A percentile compares a stretch with the other conserved stretches of the same genome.
These are phyloP conservation scores for Typhlichthys subterraneus DNA, from an alignment of 2,797 vertebrate genomes.

Conservation along the genomic window DNA sequence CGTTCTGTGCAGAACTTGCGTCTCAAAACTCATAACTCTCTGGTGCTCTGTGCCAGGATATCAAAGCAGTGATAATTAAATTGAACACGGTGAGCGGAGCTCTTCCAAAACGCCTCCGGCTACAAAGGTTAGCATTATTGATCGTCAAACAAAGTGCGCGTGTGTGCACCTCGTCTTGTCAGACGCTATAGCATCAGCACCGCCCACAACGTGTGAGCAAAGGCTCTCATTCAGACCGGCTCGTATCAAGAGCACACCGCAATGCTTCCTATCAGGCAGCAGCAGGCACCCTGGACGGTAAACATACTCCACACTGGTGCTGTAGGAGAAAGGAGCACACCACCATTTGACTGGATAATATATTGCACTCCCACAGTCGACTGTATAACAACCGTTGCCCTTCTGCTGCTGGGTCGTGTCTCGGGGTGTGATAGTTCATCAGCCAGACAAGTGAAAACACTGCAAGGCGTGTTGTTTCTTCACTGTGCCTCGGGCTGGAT, in stretches of 20 bases:
- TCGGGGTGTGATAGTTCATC: slow-evolving; percentile 60
- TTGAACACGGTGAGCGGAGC: slow-evolving; percentile 37
- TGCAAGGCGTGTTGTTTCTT: slow-evolving; percentile 59
- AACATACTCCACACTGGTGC: not conserved
- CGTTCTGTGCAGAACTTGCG: slow-evolving; percentile 20
- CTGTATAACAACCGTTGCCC: slow-evolving; percentile 8
- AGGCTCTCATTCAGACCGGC: not conserved
- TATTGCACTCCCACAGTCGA: slow-evolving; percentile 34
- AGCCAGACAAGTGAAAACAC: slow-evolving; percentile 75
- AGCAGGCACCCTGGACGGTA: no score
- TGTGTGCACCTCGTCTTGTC: not conserved
- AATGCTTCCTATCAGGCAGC: no score
- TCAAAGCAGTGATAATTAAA: slow-evolving; percentile 53
- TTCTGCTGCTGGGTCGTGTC: slow-evolving; percentile 23
- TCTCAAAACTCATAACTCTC: slow-evolving; percentile 52
- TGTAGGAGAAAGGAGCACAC: not conserved
- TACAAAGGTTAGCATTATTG: slow-evolving; percentile 25
- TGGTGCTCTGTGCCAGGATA: slow-evolving; percentile 41
- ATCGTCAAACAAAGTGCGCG: slow-evolving; percentile 29
- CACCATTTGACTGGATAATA: slow-evolving; percentile 21
- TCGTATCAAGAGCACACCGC: no score
- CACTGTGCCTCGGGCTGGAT: slow-evolving; percentile 49
- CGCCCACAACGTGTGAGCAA: not conserved
- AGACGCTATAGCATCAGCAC: not conserved
- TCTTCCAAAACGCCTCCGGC: slow-evolving; percentile 35